These are phyloP conservation scores for Jaculus jaculus DNA, from an alignment of 2,113 vertebrate species.

Conservation along the genomic window DNA sequence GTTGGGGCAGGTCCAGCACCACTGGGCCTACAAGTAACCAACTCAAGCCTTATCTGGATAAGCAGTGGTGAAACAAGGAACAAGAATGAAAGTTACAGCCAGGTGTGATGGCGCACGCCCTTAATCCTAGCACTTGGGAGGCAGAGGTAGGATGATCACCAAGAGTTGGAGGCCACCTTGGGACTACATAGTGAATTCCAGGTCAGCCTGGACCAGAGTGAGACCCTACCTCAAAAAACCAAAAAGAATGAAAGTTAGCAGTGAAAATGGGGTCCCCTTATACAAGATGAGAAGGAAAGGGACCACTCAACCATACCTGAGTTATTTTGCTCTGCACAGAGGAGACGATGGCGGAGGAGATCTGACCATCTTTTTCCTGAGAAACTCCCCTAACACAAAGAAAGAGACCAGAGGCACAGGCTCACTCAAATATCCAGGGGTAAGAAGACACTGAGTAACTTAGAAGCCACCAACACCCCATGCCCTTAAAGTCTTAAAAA, in stretches of 20 bases:
- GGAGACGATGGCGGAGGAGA: slow-evolving; percentile 95
- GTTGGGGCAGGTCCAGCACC: not conserved
- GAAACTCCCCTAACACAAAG: slow-evolving; percentile 88
- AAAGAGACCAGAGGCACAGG: not conserved
- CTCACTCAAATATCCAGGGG: not conserved
- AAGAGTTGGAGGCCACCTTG: too few relatives aligned
- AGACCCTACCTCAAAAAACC: too few relatives aligned
- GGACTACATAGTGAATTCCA: too few relatives aligned
- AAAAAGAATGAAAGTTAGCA: too few relatives aligned
- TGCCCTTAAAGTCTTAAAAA: not conserved
- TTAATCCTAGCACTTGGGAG: too few relatives aligned
- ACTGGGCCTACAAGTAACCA: not conserved
- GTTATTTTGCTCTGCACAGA: slow-evolving; percentile 99
- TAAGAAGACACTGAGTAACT: not conserved
- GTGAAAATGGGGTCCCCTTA: too few relatives aligned
- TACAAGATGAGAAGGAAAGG: rapidly evolving
- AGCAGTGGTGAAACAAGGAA: not conserved
- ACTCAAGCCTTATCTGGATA: not conserved
- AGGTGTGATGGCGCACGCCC: too few relatives aligned
- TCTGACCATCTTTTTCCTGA: slow-evolving; percentile 96
- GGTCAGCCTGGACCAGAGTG: too few relatives aligned
- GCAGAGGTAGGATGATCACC: too few relatives aligned
- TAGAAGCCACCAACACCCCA: too few relatives aligned
- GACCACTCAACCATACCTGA: slow-evolving; percentile 88
- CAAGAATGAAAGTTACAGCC: too few relatives aligned